Evolutionary conservation across 1,140 invertebrate genomes (phyloP), one percentile per base, ranked within the genome.

Genomic region (Philotrypesis tridentata): DNA sequence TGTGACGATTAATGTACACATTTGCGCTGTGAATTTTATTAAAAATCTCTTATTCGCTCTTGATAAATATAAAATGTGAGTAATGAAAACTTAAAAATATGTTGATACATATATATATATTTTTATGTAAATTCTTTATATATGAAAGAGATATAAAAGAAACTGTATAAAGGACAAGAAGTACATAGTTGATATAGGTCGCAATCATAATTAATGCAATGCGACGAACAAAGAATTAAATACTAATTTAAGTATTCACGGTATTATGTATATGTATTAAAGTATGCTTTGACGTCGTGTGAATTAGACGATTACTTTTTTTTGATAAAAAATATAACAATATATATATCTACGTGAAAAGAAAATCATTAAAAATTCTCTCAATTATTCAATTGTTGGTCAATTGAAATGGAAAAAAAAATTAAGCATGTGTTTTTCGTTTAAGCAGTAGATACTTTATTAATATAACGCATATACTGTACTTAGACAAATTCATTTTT

Each of bases 11-110:
- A 55, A 40, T 7, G n/a, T 29, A 23, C 71, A 73, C 40, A 55
- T 55, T 55, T 14, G 71, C 29, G 71, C 71, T 73, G 71, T 73
- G 71, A 73, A 73, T 71, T 17, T 27, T 55, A 55, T 17, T 27
- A 43, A 40, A 40, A 71, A 23, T 37, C 67, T 68, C 31, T 33
- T 70, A 71, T 71, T 71, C 7, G n/a, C 37, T 70, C 21, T 31
- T 3, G 3, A 31, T 70, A 37, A 33, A 70, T 70, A 21, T 70
- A 31, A 70, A 29, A 70, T 31, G 31, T 70, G 17, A 21, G 17
- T 33, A 29, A 21, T 70, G 14, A 27, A 65, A 27, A 27, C 27
- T 31, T 70, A 33, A 31, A 70, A 31, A 70, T 70, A 70, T 33
- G 21, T 33, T 17, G 23, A 67, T 29, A 67, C 27, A 67, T 67